Evolutionary conservation across 1,140 invertebrate species (phyloP).

Genomic region (Drosophila sp.): DNA sequence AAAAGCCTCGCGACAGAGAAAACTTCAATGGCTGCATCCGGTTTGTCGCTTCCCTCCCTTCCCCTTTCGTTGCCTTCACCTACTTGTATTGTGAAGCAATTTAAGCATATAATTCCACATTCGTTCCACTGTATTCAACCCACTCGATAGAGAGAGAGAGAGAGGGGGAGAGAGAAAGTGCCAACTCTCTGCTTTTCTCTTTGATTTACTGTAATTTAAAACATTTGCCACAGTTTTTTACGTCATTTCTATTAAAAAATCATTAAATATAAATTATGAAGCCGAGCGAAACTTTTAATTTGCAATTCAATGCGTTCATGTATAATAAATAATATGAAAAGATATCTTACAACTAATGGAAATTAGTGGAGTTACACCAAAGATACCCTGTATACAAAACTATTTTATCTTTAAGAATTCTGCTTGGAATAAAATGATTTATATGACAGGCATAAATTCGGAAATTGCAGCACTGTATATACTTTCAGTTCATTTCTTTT

Average conservation of each 20-base stretch:
- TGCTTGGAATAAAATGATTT: too few species aligned
- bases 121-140: constrained; percentile 37
- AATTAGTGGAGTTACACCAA: background rate
- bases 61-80: background rate
- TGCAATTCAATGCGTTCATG: constrained; percentile 55
- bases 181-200: constrained; percentile 29
- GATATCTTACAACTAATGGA: constrained; percentile 7
- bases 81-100: constrained; percentile 61
- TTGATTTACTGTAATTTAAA: constrained; percentile 73
- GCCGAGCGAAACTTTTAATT: constrained; percentile 58
- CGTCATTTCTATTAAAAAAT: constrained; percentile 51
- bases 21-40: constrained; percentile 34
- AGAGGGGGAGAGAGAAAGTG: constrained; percentile 1
- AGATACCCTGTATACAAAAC: background rate
- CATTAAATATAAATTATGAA: constrained; percentile 62
- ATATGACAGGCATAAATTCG: too few species aligned
- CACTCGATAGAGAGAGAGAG: background rate
- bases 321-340: constrained; percentile 39
- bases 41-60: background rate
- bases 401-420: too few species aligned
- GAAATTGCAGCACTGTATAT: too few species aligned
- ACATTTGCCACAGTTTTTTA: constrained; percentile 58
- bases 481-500: too few species aligned
- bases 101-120: constrained; percentile 67
- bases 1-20: constrained; percentile 50